A percentile compares a stretch with the other conserved stretches of the same genome.
phyloP scores from a whole-genome alignment of 2,888 invertebrate species.

The Odontomyia ornata region DNA sequence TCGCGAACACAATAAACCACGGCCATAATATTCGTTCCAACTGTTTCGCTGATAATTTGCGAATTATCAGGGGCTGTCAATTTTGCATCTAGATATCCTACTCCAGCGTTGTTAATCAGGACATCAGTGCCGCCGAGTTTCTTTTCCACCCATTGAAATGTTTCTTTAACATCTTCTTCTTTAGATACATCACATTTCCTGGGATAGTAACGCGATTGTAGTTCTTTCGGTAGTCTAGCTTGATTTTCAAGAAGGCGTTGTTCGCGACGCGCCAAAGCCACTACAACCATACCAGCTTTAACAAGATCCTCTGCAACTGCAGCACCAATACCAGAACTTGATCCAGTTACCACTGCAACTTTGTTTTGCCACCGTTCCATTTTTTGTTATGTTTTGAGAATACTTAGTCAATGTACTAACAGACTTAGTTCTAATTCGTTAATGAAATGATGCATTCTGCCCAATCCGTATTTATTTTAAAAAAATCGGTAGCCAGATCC shows the following conservation, averaged over 20 bases:
- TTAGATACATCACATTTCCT: too few relatives aligned
- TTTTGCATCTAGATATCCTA: constrained; percentile 52
- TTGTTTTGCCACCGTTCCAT: constrained; percentile 35
- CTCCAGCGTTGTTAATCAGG: constrained; percentile 69
- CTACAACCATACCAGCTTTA: constrained; percentile 67
- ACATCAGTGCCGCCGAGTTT: constrained; percentile 67
- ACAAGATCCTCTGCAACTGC: constrained; percentile 65
- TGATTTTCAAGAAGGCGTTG: background rate
- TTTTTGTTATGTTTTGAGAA: too few relatives aligned
- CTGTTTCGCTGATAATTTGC: constrained; percentile 57
- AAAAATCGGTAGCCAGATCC: too few relatives aligned
- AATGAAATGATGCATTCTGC: too few relatives aligned
- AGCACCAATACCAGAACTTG: constrained; percentile 71
- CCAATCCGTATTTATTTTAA: too few relatives aligned
- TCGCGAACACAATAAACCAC: constrained; percentile 62
- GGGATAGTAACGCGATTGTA: background rate
- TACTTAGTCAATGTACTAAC: too few relatives aligned
- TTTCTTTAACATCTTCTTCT: constrained; percentile 65
- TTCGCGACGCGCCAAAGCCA: constrained; percentile 67
- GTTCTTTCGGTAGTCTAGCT: background rate
- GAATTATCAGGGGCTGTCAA: constrained; percentile 51
- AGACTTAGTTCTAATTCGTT: too few relatives aligned
- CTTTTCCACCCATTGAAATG: constrained; percentile 66
- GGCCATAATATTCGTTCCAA: constrained; percentile 65
- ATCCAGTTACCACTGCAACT: constrained; percentile 65